Conservation (phyloP, 2,888 invertebrate species). For the Byasa hedistus region DNA sequence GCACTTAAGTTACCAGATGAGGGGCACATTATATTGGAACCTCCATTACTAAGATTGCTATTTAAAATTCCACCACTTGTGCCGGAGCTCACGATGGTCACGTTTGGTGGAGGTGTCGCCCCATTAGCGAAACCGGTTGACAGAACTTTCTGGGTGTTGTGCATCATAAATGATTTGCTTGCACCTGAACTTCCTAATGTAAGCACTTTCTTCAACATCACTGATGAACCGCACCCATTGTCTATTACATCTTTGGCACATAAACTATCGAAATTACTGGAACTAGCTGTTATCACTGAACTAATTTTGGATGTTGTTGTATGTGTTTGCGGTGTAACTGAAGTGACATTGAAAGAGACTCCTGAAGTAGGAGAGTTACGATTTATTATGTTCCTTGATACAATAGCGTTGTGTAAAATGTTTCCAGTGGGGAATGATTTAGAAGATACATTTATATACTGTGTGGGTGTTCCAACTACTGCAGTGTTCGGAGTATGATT, state of each 20-base stretch:
- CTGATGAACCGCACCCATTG: conserved; percentile 74
- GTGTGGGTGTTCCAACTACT: conserved; percentile 63
- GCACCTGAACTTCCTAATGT: conserved; percentile 72
- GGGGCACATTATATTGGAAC: conserved; percentile 56
- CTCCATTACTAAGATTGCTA: conserved; percentile 47
- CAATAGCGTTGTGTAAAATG: conserved; percentile 75
- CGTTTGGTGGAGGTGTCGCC: conserved; percentile 68
- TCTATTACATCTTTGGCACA: conserved; percentile 77
- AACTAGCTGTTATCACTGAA: conserved; percentile 54
- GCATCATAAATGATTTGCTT: conserved; percentile 75
- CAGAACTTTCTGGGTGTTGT: conserved; percentile 72
- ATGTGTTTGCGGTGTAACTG: conserved; percentile 59
- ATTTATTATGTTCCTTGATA: conserved; percentile 71
- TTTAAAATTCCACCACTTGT: conserved; percentile 55
- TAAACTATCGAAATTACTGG: conserved; percentile 65
- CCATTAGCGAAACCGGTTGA: conserved; percentile 73
- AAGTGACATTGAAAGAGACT: conserved; percentile 64
- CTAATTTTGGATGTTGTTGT: conserved; percentile 64
- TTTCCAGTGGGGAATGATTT: conserved; percentile 76
- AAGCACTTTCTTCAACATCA: conserved; percentile 76
- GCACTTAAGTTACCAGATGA: conserved; percentile 70
- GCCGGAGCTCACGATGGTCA: conserved; percentile 73
- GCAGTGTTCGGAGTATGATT: conserved; percentile 65
- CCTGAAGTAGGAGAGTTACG: conserved; percentile 56
- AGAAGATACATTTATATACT: conserved; percentile 72